Conservation (phyloP, 1,140 invertebrate genomes). For the roundworm (Caenorhabditis elegans) region WBcel235 BX284606.5:9594001-9594500, state of each 20-base stretch:
- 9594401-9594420: background rate
- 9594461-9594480: too few relatives aligned
- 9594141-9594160: slow-evolving; percentile 61
- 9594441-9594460: too few relatives aligned
- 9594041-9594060: background rate
- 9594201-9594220: background rate
- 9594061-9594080: background rate
- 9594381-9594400: too few relatives aligned
- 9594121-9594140: slow-evolving; percentile 63
- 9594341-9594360: slow-evolving; percentile 18
- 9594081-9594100: background rate
- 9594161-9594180: slow-evolving; percentile 65
- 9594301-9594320: slow-evolving; percentile 35
- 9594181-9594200: slow-evolving; percentile 38
- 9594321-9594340: background rate
- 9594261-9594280: slow-evolving; percentile 65
- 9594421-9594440: too few relatives aligned
- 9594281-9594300: slow-evolving; percentile 57
- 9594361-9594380: background rate
- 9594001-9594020: slow-evolving; percentile 57
- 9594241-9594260: slow-evolving; percentile 63
- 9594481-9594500: too few relatives aligned
- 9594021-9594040: slow-evolving; percentile 61
- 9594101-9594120: background rate
- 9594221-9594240: slow-evolving; percentile 45